These are phyloP conservation scores for Leucania comma DNA, from an alignment of 2,888 invertebrate species.

Conservation along the genomic window DNA sequence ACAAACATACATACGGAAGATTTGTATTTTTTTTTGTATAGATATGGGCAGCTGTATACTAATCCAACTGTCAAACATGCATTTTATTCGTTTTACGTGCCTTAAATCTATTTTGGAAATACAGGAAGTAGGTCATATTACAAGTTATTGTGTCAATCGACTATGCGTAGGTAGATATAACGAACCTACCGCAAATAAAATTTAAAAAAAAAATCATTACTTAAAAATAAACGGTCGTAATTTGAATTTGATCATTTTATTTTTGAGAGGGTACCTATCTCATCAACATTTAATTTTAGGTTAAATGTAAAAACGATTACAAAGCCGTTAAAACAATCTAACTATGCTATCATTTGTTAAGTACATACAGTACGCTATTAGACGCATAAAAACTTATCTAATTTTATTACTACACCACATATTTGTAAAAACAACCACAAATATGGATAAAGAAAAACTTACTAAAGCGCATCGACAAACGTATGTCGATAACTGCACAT, in stretches of 20 bases:
- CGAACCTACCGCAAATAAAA: background rate
- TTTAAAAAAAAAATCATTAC: background rate
- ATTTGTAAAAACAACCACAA: slow-evolving; percentile 15
- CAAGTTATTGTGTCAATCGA: too few relatives aligned
- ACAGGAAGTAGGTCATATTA: background rate
- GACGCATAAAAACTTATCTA: slow-evolving; percentile 9
- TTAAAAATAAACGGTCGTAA: background rate
- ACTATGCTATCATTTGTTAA: slow-evolving; percentile 17
- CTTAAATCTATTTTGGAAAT: background rate
- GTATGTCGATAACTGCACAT: slow-evolving; percentile 57
- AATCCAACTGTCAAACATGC: background rate
- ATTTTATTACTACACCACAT: slow-evolving; percentile 19
- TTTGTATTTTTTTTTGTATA: too few relatives aligned
- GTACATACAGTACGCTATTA: slow-evolving; percentile 21
- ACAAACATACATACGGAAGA: too few relatives aligned
- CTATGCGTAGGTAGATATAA: background rate
- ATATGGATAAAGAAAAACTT: slow-evolving; percentile 44
- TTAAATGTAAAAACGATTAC: background rate
- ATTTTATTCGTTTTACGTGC: background rate
- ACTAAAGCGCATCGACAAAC: slow-evolving; percentile 43
- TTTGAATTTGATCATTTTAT: background rate
- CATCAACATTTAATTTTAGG: background rate
- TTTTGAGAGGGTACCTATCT: background rate
- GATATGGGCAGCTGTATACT: background rate
- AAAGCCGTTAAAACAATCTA: slow-evolving; percentile 11